Conservation (phyloP, 2,888 invertebrate genomes). For the Colostygia pectinataria region DNA sequence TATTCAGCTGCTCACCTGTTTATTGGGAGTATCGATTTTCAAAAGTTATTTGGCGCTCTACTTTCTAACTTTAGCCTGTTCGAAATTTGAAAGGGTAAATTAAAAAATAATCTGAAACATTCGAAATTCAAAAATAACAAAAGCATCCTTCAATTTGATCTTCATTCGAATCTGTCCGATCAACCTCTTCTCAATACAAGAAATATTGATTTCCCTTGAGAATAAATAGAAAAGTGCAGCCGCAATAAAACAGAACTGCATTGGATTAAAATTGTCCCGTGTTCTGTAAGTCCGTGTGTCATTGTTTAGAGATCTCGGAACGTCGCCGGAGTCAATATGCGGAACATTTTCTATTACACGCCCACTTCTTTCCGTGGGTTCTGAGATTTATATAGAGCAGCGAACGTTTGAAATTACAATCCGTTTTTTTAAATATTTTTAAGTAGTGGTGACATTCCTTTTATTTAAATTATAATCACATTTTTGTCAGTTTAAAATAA, state of each 20-base stretch:
- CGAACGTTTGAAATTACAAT: too few species aligned
- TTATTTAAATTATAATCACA: too few species aligned
- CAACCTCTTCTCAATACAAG: not conserved
- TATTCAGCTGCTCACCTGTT: constrained; percentile 32
- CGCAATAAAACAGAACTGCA: constrained; percentile 33
- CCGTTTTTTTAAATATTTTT: too few species aligned
- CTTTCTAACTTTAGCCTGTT: too few species aligned
- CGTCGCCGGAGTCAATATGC: constrained; percentile 80
- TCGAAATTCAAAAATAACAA: too few species aligned
- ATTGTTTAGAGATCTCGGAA: constrained; percentile 79
- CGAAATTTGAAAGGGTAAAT: too few species aligned
- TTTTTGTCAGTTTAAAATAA: too few species aligned
- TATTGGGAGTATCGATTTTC: constrained; percentile 32
- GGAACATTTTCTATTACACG: constrained; percentile 84
- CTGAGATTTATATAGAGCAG: constrained; percentile 53
- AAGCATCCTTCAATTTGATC: too few species aligned
- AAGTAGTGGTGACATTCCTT: too few species aligned
- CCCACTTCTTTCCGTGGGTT: constrained; percentile 77
- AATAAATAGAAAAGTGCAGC: constrained; percentile 8
- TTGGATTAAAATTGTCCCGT: constrained; percentile 42
- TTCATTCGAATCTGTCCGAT: not conserved
- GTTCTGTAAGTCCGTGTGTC: constrained; percentile 57
- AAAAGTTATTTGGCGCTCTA: constrained; percentile 1
- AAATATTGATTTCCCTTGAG: constrained; percentile 11
- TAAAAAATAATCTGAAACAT: too few species aligned